Evolutionary conservation across 1,140 invertebrate genomes (phyloP), one percentile per base, ranked within the genome.

Genomic region (Achroia grisella): DNA sequence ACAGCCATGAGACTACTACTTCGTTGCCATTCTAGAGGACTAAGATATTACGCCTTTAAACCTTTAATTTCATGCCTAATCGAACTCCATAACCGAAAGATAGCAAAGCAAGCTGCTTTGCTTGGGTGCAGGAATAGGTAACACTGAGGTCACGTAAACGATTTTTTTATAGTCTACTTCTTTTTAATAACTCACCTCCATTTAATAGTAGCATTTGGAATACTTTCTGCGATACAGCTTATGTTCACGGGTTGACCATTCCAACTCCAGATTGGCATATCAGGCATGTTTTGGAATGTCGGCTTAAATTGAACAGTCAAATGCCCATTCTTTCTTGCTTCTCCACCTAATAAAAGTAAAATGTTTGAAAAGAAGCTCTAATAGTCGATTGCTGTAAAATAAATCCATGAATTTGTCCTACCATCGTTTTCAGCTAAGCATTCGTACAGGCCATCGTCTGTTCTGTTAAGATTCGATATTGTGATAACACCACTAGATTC

Each of bases 131-230:
- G n/a, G n/a, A n/a, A n/a, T n/a, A n/a, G n/a, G n/a, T n/a, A n/a
- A n/a, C n/a, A n/a, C n/a, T n/a, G n/a, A n/a, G n/a, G n/a, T n/a
- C n/a, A n/a, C n/a, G n/a, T n/a, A n/a, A n/a, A n/a, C n/a, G n/a
- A n/a, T n/a, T n/a, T n/a, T n/a, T n/a, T n/a, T n/a, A n/a, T n/a
- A n/a, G n/a, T n/a, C n/a, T n/a, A n/a, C n/a, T n/a, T n/a, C n/a
- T n/a, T n/a, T n/a, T 23, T 6, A 14, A 6, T 8, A 14, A 70
- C 86, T 40, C 88, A 89, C 63, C 87, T 90, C 96, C 96, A 97
- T 49, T 89, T 89, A 51, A 97, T 95, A 1, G 95, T 97, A 0
- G 96, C 96, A 75, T 97, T 97, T 0, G 96, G 96, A 66, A 97
- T 95, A 52, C 93, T 91, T 75, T 94, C 92, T 8, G 94, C 94